Base-by-base conservation (phyloP, 2,113 vertebrate genomes). In the Bettongia penicillata region DNA sequence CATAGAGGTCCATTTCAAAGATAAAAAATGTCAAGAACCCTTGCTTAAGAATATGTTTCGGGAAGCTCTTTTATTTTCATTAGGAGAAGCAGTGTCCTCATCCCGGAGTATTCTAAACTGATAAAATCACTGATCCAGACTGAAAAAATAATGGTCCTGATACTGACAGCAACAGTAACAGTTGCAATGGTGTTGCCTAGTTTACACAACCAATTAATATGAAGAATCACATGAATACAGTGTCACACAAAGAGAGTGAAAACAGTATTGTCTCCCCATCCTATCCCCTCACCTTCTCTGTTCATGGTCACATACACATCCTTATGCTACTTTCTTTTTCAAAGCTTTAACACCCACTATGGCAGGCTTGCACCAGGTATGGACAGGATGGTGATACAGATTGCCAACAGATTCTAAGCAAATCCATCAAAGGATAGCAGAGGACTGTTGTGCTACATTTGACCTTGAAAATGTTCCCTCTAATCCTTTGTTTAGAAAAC, bases 391-490 rank as follows among this genome's bases (percentile, higher is more conserved):
- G 37, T 31, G 23, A 61, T n/a, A 8, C 0, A 14, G 57, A 91
- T n/a, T 26, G 31, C n/a, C 68, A n/a, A 95, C 31, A 90, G 90
- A 91, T 7, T 48, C 52, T 91, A 52, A 0, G 11, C 3, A 53
- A 51, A 48, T 47, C 22, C 31, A 51, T 95, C 51, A 26, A 48
- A 93, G 43, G 37, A 53, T 47, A 90, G 37, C 16, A 4, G 6
- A 8, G 7, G 43, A 51, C 52, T 52, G 1, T 23, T 22, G 48
- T 68, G 43, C 26, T 68, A 8, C 12, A 19, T 51, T 2, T 94
- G 91, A 95, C 90, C 61, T 91, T 93, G 89, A 93, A 68, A 84
- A 52, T 23, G 1, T 19, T 92, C 55, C 91, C 94, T 95, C 2
- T 57, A 25, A 90, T 90, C 93, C n/a, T 91, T 37, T 48, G 43